Base-by-base conservation (phyloP, 2,797 vertebrate species). In the Premnoplex brunnescens region DNA sequence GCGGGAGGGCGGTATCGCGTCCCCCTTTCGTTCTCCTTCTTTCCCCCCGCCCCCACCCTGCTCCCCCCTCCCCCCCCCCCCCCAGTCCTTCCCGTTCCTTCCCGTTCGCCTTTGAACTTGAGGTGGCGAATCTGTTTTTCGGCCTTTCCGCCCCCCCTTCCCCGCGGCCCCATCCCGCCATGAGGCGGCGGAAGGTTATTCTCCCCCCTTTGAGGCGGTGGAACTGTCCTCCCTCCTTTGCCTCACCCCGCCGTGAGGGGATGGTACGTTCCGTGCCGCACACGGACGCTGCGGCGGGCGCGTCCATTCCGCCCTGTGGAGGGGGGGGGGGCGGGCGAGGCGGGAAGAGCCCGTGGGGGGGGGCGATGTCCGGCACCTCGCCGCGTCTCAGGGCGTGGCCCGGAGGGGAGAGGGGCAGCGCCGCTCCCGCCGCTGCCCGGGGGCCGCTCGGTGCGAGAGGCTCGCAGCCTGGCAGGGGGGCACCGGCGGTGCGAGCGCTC, bases 151-250 rank as follows among this genome's bases (percentile, higher is more conserved):
- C 62, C 66, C 68, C 51, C 34, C 34, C 43, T 30, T 37, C 20
- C 26, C 28, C 46, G 23, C 27, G 18, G 16, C 24, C n/a, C 48
- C 24, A 55, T 34, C 78, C 63, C 72, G 63, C 91, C 91, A 67
- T 83, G 91, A 83, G 91, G 89, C 74, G 62, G 37, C 9, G 78
- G 73, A 77, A 68, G 87, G 90, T 80, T 84, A 43, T 79, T 56
- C 7, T 43, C 49, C 37, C 68, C n/a, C 14, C 27, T 44, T n/a
- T 39, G 59, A 81, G 52, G 64, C 44, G 66, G 58, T 88, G 85
- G 85, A 88, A 88, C 60, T 59, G 85, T 55, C 23, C 69, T 54
- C 23, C 41, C 20, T 36, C 7, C 4, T 32, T 39, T 16, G 4
- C 7, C 2, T 5, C n/a, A 7, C 27, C 58, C 59, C 32, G 28